phyloP scores from a whole-genome alignment of 1,140 invertebrate species.

The Ostrea edulis region DNA sequence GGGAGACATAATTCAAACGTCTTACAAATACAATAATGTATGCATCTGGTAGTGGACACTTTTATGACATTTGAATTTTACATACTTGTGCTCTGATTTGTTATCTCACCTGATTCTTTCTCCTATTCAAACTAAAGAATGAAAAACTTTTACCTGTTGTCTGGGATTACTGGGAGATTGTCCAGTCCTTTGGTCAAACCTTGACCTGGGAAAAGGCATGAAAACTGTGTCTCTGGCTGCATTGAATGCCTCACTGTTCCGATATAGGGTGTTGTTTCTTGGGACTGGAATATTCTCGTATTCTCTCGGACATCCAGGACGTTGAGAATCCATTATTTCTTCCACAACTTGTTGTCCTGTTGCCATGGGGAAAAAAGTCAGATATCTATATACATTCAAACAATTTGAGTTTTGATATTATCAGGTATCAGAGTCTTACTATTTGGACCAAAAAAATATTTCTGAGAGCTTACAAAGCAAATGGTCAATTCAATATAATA shows the following conservation, averaged over 20 bases:
- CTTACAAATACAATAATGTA: too few species aligned
- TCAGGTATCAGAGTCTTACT: too few species aligned
- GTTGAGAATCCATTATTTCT: constrained; percentile 85
- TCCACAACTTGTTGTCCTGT: constrained; percentile 84
- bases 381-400: too few species aligned
- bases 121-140: neutral
- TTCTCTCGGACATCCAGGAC: constrained; percentile 97
- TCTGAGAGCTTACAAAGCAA: too few species aligned
- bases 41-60: too few species aligned
- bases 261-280: constrained; percentile 83
- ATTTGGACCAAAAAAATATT: too few species aligned
- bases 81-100: too few species aligned
- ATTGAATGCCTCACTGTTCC: neutral
- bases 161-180: constrained; percentile 97
- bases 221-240: constrained; percentile 83
- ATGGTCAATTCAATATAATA: too few species aligned
- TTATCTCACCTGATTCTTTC: neutral
- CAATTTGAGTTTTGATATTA: too few species aligned
- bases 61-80: too few species aligned
- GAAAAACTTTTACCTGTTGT: constrained; percentile 88
- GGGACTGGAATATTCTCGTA: constrained; percentile 97
- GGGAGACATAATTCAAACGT: too few species aligned
- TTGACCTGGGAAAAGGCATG: constrained; percentile 96
- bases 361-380: neutral
- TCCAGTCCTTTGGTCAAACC: constrained; percentile 95